phyloP scores from a whole-genome alignment of 2,888 invertebrate species.

The Nymphalis polychloros region DNA sequence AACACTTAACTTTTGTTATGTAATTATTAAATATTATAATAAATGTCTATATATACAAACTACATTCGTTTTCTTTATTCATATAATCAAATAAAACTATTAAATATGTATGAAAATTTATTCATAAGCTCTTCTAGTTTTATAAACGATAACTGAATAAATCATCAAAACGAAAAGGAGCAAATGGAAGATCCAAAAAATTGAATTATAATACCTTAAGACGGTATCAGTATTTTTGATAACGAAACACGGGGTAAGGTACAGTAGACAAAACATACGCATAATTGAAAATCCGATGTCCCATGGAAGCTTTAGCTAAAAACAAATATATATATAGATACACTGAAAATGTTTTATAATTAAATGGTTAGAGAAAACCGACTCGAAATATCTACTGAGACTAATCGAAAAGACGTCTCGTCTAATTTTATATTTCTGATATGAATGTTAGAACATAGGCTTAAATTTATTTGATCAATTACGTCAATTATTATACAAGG shows the following conservation, averaged over 20 bases:
- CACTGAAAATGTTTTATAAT: too few relatives aligned
- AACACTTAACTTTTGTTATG: not conserved
- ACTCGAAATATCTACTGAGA: too few relatives aligned
- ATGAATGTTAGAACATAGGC: too few relatives aligned
- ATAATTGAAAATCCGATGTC: conserved; percentile 76
- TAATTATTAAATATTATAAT: not conserved
- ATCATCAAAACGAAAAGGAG: conserved; percentile 54
- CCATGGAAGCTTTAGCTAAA: conserved; percentile 81
- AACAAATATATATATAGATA: conserved; percentile 31
- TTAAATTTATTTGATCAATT: too few relatives aligned
- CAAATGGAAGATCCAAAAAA: conserved; percentile 69
- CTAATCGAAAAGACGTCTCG: too few relatives aligned
- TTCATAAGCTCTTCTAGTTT: conserved; percentile 39
- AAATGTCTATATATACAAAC: not conserved
- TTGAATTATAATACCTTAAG: conserved; percentile 67
- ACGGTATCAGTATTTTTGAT: conserved; percentile 49
- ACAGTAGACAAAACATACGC: conserved; percentile 67
- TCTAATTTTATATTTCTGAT: too few relatives aligned
- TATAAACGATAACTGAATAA: conserved; percentile 51
- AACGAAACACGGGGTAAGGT: conserved; percentile 68
- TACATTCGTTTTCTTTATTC: not conserved
- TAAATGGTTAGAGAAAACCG: too few relatives aligned
- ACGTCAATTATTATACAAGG: too few relatives aligned
- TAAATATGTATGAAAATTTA: not conserved
- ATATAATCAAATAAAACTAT: not conserved